A percentile compares a stretch with the other conserved stretches of the same genome.
phyloP scores from a whole-genome alignment of 2,888 invertebrate species.

The Cotesia congregata region DNA sequence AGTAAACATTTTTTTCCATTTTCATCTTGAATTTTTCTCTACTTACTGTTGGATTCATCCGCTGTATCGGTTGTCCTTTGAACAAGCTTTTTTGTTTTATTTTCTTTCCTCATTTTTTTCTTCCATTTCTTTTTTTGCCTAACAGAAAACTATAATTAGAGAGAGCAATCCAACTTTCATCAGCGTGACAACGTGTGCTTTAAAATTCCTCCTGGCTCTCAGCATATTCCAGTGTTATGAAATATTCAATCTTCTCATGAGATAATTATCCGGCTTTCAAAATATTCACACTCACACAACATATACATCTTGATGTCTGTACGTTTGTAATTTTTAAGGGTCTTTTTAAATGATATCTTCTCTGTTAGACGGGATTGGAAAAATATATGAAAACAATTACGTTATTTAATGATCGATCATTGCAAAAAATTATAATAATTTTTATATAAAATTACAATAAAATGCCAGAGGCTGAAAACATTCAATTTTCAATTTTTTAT shows the following conservation, averaged over 20 bases:
- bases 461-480: no score
- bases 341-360: background rate
- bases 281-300: background rate
- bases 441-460: no score
- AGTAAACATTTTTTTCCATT: background rate
- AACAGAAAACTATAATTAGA: conserved; percentile 16
- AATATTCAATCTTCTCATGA: conserved; percentile 30
- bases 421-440: background rate
- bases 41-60: background rate
- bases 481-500: no score
- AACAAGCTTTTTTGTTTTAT: conserved; percentile 16
- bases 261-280: conserved; percentile 10
- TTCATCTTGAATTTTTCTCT: conserved; percentile 9
- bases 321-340: background rate
- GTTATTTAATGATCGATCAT: background rate
- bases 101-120: conserved; percentile 12
- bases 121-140: conserved; percentile 33
- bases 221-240: conserved; percentile 24
- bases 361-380: background rate
- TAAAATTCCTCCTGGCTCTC: conserved; percentile 16
- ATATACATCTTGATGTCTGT: background rate
- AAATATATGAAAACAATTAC: background rate
- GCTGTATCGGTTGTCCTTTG: conserved; percentile 10
- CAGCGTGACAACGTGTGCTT: conserved; percentile 19
- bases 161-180: conserved; percentile 20